phyloP scores from a whole-genome alignment of 1,140 invertebrate species.

The Thaumetopoea pityocampa region DNA sequence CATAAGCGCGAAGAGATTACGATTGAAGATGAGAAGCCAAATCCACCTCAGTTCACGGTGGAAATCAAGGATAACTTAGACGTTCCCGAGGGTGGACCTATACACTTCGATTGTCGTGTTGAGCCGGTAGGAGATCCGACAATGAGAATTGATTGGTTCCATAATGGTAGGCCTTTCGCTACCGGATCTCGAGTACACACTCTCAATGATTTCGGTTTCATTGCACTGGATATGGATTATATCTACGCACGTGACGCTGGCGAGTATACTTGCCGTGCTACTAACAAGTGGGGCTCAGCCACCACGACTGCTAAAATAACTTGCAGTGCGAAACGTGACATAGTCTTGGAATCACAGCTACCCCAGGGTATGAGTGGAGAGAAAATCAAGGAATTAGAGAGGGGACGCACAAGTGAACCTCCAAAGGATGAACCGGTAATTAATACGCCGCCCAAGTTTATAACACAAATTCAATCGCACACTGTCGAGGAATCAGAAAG shows the following conservation, averaged over 20 bases:
- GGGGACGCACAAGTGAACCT: constrained; percentile 83
- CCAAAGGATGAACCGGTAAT: constrained; percentile 82
- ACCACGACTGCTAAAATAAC: constrained; percentile 90
- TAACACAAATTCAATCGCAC: constrained; percentile 88
- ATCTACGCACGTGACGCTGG: constrained; percentile 92
- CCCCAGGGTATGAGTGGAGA: constrained; percentile 95
- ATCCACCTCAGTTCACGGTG: constrained; percentile 90
- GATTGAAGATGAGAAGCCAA: constrained; percentile 88
- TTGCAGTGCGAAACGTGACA: constrained; percentile 90
- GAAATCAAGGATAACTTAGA: constrained; percentile 90
- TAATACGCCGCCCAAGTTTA: constrained; percentile 85
- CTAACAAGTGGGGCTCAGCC: constrained; percentile 91
- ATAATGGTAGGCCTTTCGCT: constrained; percentile 91
- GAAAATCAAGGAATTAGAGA: constrained; percentile 94
- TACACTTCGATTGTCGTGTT: constrained; percentile 94
- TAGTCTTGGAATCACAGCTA: constrained; percentile 94
- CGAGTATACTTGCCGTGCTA: constrained; percentile 90
- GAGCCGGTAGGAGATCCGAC: constrained; percentile 91
- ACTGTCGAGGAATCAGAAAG: constrained; percentile 92
- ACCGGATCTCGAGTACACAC: constrained; percentile 93
- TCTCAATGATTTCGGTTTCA: constrained; percentile 96
- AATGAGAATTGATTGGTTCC: constrained; percentile 96
- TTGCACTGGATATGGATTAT: constrained; percentile 93
- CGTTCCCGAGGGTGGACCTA: constrained; percentile 89
- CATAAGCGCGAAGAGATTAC: constrained; percentile 91